phyloP scores from a whole-genome alignment of 1,140 invertebrate species.

The Paraescarpia echinospica region DNA sequence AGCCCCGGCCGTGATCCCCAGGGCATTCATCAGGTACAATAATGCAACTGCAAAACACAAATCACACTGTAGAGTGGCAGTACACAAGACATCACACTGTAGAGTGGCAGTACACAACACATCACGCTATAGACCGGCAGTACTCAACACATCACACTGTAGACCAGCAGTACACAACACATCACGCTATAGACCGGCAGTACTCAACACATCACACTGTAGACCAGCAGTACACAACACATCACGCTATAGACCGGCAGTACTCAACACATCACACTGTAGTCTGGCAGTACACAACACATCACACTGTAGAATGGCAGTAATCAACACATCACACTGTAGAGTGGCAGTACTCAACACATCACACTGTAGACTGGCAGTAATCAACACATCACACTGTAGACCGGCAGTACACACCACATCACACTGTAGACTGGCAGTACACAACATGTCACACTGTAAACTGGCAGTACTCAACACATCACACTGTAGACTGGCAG shows the following conservation, averaged over 20 bases:
- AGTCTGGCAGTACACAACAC: background rate
- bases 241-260: background rate
- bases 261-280: background rate
- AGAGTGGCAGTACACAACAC: background rate
- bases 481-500: slow-evolving; percentile 29
- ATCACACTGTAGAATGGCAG: too few species aligned
- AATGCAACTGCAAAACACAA: slow-evolving; percentile 41
- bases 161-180: background rate
- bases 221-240: background rate
- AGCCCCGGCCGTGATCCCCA: slow-evolving; percentile 86
- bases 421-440: too few species aligned
- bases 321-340: too few species aligned
- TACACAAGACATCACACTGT: background rate
- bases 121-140: too few species aligned
- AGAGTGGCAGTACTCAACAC: background rate
- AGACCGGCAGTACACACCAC: too few species aligned
- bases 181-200: too few species aligned
- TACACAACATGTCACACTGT: too few species aligned
- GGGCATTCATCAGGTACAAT: slow-evolving; percentile 68
- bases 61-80: background rate
- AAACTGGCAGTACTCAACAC: too few species aligned
- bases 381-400: too few species aligned
- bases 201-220: background rate
- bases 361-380: too few species aligned
- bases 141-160: too few species aligned